These are phyloP conservation scores for Spatulosminthurus flaviceps DNA, from an alignment of 2,888 invertebrate genomes.

Conservation along the genomic window DNA sequence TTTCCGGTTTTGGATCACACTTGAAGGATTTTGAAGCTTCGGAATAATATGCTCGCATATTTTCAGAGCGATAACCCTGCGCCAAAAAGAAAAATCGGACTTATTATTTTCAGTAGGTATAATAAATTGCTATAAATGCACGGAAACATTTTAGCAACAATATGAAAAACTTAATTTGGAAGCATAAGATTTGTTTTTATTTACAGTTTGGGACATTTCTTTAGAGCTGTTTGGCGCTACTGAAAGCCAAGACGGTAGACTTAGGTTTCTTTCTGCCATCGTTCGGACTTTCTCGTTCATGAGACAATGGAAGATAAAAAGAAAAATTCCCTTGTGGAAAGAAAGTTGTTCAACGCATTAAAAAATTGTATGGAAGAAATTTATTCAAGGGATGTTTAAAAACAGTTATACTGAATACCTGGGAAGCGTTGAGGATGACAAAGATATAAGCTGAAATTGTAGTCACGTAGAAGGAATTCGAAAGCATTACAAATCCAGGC, in stretches of 20 bases:
- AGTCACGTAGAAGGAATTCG: constrained; percentile 21
- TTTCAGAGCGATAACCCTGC: constrained; percentile 18
- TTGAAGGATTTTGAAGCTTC: constrained; percentile 22
- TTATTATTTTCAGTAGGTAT: background rate
- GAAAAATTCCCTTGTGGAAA: constrained; percentile 60
- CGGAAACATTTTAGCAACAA: no score
- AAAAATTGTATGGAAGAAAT: background rate
- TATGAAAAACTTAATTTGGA: no score
- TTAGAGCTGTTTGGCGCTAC: constrained; percentile 39
- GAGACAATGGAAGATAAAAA: constrained; percentile 60
- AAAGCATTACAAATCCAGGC: constrained; percentile 46
- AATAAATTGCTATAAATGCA: no score
- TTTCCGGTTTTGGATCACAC: background rate
- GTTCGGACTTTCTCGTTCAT: constrained; percentile 60
- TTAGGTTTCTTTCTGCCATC: constrained; percentile 49
- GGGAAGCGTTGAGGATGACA: constrained; percentile 52
- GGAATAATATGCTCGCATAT: constrained; percentile 3
- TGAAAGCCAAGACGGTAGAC: constrained; percentile 59
- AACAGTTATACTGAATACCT: constrained; percentile 37
- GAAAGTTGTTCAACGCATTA: no score
- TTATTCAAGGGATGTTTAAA: no score
- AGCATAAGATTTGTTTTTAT: background rate
- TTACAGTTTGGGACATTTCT: constrained; percentile 34
- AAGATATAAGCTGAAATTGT: constrained; percentile 45
- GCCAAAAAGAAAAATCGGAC: background rate